A percentile compares a stretch with the other conserved stretches of the same genome.
Evolutionary conservation across 2,797 vertebrate species (phyloP).

Genomic region (Columba guinea): DNA sequence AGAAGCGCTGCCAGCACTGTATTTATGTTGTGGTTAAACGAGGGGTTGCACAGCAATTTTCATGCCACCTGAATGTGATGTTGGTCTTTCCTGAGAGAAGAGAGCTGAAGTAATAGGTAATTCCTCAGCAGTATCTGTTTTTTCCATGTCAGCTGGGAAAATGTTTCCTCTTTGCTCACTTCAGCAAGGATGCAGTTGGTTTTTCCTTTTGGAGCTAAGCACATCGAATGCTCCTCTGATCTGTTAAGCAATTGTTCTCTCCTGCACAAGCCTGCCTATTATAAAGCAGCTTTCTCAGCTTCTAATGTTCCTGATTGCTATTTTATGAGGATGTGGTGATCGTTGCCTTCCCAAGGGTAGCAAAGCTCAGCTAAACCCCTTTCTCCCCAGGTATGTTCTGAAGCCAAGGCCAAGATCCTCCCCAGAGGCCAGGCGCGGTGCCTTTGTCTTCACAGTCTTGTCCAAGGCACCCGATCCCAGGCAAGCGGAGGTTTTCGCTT

Average conservation of each 20-base stretch:
- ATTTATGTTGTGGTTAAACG: neutral
- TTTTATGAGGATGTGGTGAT: neutral
- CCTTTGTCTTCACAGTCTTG: neutral
- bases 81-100: neutral
- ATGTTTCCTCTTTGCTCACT: neutral
- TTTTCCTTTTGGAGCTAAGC: neutral
- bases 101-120: neutral
- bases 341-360: neutral
- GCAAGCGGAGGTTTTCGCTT: neutral
- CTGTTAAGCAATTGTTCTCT: neutral
- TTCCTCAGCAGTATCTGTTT: neutral
- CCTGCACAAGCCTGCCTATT: neutral
- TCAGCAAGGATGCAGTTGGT: neutral
- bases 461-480: neutral
- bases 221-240: neutral
- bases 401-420: accelerated
- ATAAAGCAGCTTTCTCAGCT: neutral
- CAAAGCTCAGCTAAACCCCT: neutral
- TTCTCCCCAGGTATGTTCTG: neutral
- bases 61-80: neutral
- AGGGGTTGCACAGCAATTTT: neutral
- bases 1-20: neutral
- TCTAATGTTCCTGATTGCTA: neutral
- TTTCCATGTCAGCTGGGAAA: neutral
- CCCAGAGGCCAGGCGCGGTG: neutral